These are phyloP conservation scores for Pomacea maculata DNA, from an alignment of 1,140 invertebrate species.

Conservation along the genomic window DNA sequence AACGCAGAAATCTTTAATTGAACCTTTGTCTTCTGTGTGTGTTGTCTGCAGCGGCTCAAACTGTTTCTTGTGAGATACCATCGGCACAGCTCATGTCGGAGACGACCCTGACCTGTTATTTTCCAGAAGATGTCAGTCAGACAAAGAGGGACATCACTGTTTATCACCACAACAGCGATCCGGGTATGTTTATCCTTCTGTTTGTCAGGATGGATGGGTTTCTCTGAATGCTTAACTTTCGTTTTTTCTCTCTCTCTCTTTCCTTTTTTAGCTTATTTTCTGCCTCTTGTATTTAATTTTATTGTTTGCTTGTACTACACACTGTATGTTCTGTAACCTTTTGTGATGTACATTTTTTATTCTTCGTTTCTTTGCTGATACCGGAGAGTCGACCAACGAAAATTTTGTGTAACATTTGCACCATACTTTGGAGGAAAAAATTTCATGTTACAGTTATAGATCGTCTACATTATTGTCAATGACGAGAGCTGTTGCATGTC, in stretches of 20 bases:
- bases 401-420: no score
- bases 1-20: neutral
- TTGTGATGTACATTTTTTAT: neutral
- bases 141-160: neutral
- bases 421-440: no score
- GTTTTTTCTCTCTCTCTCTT: neutral
- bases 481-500: no score
- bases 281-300: neutral
- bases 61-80: neutral
- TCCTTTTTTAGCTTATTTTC: neutral
- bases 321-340: neutral
- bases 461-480: no score
- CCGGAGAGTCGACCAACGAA: no score
- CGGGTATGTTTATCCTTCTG: neutral
- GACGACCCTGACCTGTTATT: neutral
- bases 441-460: no score
- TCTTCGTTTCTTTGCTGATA: neutral
- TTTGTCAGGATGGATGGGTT: neutral
- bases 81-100: neutral
- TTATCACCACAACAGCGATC: neutral
- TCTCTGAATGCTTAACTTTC: neutral
- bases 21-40: neutral
- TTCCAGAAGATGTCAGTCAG: neutral
- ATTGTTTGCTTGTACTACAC: neutral
- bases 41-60: neutral